Base-by-base conservation (phyloP, 2,888 invertebrate species). In the Apotomis turbidana region DNA sequence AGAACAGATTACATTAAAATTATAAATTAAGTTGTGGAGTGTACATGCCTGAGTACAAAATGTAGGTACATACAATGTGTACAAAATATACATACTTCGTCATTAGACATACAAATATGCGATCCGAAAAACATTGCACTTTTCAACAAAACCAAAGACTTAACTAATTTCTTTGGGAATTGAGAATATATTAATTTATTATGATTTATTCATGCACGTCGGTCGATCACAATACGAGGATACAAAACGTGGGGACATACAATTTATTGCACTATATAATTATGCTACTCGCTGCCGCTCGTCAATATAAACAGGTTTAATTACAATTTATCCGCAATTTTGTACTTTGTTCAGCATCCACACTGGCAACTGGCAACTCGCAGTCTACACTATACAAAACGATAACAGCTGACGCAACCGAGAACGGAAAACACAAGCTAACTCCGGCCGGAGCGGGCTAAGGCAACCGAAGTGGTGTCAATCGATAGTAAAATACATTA, bases 221-320 rank as follows among this genome's bases (percentile, higher is more conserved):
- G 77, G 83, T 81, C 80, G 83, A 84, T 84, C 87, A 84, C 87
- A 87, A 84, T 81, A 80, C 78, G 77, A 75, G 78, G 75, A 76
- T 74, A 76, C 75, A 78, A 79, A 78, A 77, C 77, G 75, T 79
- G 78, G 78, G 78, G 77, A 78, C 80, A 85, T 81, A 85, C 77
- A 36, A 84, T 81, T 89, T 93, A 92, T 93, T 93, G 92, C 92
- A 92, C 92, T 91, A 90, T 81, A 81, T 80, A 85, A 89, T 89
- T 91, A 91, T 87, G 90, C 90, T 91, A 90, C 85, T 83, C 80
- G 79, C 81, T 77, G 80, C 79, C 79, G 71, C 77, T 78, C 76
- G 79, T 80, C 81, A 80, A 84, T 85, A 87, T 85, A 84, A 82
- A 86, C 81, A 85, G 81, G 81, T 85, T 83, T 82, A 84, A 87